These are phyloP conservation scores for Acrocera orbiculus DNA, from an alignment of 2,888 invertebrate genomes.

Conservation along the genomic window DNA sequence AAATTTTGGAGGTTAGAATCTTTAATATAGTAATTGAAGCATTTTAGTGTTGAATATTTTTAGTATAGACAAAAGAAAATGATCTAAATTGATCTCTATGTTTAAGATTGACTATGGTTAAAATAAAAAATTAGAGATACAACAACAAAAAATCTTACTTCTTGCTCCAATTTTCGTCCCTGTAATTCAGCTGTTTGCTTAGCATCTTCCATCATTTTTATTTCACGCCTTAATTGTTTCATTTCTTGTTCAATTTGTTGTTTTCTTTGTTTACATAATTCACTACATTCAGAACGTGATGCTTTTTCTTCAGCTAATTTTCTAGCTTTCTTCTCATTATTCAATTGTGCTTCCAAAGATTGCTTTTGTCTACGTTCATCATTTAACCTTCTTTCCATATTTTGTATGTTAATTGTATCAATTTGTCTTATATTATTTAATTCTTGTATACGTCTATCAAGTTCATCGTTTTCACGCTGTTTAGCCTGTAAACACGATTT, in stretches of 20 bases:
- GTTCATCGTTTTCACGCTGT: constrained; percentile 57
- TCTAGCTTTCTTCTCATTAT: constrained; percentile 52
- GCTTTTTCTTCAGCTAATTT: constrained; percentile 36
- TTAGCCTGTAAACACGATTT: constrained; percentile 66
- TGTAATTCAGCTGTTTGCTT: constrained; percentile 32
- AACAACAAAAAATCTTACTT: constrained; percentile 17
- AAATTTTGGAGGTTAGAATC: too few species aligned
- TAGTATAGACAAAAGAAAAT: too few species aligned
- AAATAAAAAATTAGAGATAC: too few species aligned
- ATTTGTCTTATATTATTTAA: constrained; percentile 51
- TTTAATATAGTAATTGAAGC: too few species aligned
- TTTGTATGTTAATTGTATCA: constrained; percentile 59
- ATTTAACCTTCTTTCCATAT: constrained; percentile 60
- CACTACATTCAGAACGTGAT: constrained; percentile 43
- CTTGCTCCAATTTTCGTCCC: constrained; percentile 28
- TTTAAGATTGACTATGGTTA: too few species aligned
- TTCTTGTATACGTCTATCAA: constrained; percentile 68
- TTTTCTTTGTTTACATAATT: constrained; percentile 44
- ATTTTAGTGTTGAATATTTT: too few species aligned
- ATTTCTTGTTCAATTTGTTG: constrained; percentile 51
- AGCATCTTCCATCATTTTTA: constrained; percentile 48
- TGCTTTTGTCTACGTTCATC: constrained; percentile 65
- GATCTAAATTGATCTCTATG: too few species aligned
- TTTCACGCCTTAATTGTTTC: constrained; percentile 45
- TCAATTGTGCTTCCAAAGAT: constrained; percentile 53